Evolutionary conservation across 2,113 vertebrate species (phyloP).

Genomic region (human (Homo sapiens)): GRCh38 chr4:133420001-133420500

Average conservation of each 20-base stretch:
- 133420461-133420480: not conserved
- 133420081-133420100: not conserved
- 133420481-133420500: not conserved
- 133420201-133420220: not conserved
- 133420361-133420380: not conserved
- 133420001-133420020: not conserved
- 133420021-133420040: conserved; percentile 40
- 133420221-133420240: not conserved
- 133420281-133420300: not conserved
- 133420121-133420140: not conserved
- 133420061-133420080: not conserved
- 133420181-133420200: not conserved
- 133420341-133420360: not conserved
- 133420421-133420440: not conserved
- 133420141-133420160: not conserved
- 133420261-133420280: not conserved
- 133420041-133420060: not conserved
- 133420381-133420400: not conserved
- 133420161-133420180: rapidly evolving
- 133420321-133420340: not conserved
- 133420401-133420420: not conserved
- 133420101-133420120: not conserved
- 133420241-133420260: not conserved
- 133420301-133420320: not conserved
- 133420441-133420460: not conserved